These are phyloP conservation scores for Botia kubotai DNA, from an alignment of 2,797 vertebrate species.

Conservation along the genomic window DNA sequence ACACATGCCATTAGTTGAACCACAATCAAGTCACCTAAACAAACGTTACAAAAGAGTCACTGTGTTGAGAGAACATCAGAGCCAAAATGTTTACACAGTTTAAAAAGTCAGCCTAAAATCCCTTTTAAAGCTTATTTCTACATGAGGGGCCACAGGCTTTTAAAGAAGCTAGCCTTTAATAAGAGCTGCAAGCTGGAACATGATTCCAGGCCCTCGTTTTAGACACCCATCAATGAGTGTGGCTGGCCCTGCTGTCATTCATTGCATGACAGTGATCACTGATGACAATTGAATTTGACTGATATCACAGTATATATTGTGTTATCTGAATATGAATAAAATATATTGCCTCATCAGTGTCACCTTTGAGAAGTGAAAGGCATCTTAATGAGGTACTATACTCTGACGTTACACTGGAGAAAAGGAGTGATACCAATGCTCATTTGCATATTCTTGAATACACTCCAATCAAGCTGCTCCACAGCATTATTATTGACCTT, in stretches of 20 bases:
- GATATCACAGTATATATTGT: constrained; percentile 6
- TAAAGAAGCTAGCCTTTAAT: not conserved
- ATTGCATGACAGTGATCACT: not conserved
- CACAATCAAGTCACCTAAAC: no score
- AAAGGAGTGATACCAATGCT: not conserved
- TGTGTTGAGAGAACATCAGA: no score
- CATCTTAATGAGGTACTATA: constrained; percentile 23
- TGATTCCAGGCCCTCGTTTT: not conserved
- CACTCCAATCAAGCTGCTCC: constrained; percentile 39
- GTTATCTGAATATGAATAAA: constrained; percentile 31
- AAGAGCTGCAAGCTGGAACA: not conserved
- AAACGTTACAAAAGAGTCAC: no score
- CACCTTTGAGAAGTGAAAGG: constrained; percentile 27
- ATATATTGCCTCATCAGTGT: constrained; percentile 26
- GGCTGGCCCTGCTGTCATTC: constrained; percentile 14
- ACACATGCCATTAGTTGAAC: no score
- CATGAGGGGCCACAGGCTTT: no score
- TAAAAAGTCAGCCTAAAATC: no score
- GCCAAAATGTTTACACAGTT: no score
- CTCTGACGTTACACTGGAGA: constrained; percentile 5
- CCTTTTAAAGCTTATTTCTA: no score
- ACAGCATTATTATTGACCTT: constrained; percentile 39
- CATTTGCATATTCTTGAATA: constrained; percentile 52
- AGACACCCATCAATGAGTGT: not conserved
- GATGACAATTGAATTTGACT: not conserved